Conservation (phyloP, 2,888 invertebrate species). For the Exocentrus adspersus region DNA sequence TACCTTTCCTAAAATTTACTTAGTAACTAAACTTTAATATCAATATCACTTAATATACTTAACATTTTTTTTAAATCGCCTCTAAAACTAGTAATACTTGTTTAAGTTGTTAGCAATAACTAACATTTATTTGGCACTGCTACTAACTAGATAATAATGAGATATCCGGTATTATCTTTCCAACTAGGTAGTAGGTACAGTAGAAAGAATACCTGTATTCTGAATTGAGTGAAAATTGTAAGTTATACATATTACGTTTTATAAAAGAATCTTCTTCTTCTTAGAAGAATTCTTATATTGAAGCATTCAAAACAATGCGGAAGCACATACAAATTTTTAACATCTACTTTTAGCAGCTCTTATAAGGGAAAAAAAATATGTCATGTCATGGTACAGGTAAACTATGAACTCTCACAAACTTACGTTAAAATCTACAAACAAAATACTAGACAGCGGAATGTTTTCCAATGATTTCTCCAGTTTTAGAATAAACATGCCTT, state of each 20-base stretch:
- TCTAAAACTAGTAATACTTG: neutral
- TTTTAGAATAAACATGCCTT: slow-evolving; percentile 82
- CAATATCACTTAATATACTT: neutral
- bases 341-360: neutral
- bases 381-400: slow-evolving; percentile 25
- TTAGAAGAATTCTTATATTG: too few relatives aligned
- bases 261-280: too few relatives aligned
- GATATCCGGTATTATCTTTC: too few relatives aligned
- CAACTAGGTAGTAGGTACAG: too few relatives aligned
- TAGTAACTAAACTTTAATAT: neutral
- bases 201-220: too few relatives aligned
- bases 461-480: slow-evolving; percentile 86
- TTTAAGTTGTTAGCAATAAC: neutral
- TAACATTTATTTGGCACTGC: slow-evolving; percentile 3
- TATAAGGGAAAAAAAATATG: slow-evolving; percentile 1
- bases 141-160: too few relatives aligned
- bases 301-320: too few relatives aligned
- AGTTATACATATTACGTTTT: too few relatives aligned
- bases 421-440: slow-evolving; percentile 6
- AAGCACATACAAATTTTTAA: neutral
- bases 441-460: slow-evolving; percentile 82
- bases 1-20: too few relatives aligned
- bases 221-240: too few relatives aligned
- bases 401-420: slow-evolving; percentile 9
- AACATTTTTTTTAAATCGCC: neutral